Evolutionary conservation across 2,113 vertebrate genomes (phyloP).

Genomic region (Microtus pennsylvanicus): DNA sequence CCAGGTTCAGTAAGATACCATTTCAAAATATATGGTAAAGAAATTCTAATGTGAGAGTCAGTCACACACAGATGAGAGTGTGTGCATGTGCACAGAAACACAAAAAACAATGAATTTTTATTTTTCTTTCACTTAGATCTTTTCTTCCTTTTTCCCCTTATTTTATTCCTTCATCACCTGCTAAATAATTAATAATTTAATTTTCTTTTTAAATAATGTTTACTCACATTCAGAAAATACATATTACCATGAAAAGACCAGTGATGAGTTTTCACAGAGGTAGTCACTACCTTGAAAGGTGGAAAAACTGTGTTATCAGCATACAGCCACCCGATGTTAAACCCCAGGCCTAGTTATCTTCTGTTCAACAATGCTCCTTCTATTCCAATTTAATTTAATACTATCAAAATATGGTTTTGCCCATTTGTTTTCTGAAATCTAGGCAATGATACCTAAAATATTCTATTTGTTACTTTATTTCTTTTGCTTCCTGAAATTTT

Average conservation of each 20-base stretch:
- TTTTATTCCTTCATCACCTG: not conserved
- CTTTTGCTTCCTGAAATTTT: not conserved
- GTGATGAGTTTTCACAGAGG: not conserved
- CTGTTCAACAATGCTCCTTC: not conserved
- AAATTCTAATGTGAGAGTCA: not conserved
- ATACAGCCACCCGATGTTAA: not conserved
- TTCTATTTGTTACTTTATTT: not conserved
- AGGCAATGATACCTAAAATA: not conserved
- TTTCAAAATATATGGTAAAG: not conserved
- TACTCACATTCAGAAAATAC: not conserved
- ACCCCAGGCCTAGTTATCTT: rapidly evolving
- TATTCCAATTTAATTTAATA: not conserved
- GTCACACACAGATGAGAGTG: not conserved
- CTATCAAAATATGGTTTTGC: not conserved
- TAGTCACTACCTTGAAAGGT: not conserved
- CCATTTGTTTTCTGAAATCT: not conserved
- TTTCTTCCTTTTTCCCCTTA: no score
- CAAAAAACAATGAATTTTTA: not conserved
- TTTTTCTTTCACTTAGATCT: not conserved
- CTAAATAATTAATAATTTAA: not conserved
- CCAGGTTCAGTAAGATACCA: not conserved
- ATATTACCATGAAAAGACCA: not conserved
- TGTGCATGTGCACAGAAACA: not conserved
- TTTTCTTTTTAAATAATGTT: not conserved
- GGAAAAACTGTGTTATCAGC: not conserved